These are phyloP conservation scores for Philonicus albiceps DNA, from an alignment of 2,888 invertebrate genomes.

Conservation along the genomic window DNA sequence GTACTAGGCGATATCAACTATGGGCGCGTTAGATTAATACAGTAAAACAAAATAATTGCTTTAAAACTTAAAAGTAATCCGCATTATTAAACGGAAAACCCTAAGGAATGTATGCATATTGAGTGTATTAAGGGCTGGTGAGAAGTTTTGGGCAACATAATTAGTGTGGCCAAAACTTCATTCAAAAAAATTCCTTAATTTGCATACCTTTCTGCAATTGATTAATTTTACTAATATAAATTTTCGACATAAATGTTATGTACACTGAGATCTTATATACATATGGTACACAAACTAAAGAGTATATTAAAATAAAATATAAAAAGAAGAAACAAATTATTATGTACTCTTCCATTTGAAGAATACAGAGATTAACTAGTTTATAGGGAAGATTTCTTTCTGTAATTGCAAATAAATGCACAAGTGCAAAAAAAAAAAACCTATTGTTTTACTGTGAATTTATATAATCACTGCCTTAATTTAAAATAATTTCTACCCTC, in stretches of 20 bases:
- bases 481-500: too few species aligned
- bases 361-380: conserved; percentile 1
- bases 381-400: conserved; percentile 25
- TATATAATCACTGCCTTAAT: background rate
- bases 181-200: conserved; percentile 1
- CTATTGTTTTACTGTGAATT: background rate
- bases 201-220: background rate
- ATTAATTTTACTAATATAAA: background rate
- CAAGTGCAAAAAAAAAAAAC: background rate
- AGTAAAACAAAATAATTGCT: background rate
- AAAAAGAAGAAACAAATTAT: background rate
- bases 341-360: background rate
- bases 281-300: conserved; percentile 4
- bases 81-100: background rate
- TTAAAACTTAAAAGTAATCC: background rate
- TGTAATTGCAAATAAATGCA: conserved; percentile 35
- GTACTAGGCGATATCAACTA: background rate
- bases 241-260: background rate
- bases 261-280: conserved; percentile 32
- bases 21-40: background rate
- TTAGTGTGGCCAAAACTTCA: background rate
- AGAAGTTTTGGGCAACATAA: background rate
- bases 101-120: conserved; percentile 12
- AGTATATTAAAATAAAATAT: background rate
- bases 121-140: conserved; percentile 4